phyloP scores from a whole-genome alignment of 2,888 invertebrate species.

The Pristionchus exspectatus region DNA sequence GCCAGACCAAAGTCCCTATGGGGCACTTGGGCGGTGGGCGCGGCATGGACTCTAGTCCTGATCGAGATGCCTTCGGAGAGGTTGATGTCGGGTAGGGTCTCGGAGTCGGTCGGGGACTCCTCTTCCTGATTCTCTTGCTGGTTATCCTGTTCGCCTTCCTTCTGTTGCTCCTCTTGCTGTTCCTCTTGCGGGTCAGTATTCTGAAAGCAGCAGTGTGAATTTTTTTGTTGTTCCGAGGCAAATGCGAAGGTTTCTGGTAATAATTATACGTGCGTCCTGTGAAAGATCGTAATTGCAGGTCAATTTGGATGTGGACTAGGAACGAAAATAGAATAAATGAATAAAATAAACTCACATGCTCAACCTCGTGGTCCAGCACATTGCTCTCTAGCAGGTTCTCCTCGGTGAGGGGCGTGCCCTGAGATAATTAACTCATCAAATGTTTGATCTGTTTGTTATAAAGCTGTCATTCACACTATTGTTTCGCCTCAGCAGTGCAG shows the following conservation, averaged over 20 bases:
- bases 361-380: not conserved
- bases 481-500: no score
- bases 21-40: conserved; percentile 26
- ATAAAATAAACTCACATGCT: not conserved
- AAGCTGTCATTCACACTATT: no score
- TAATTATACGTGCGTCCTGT: no score
- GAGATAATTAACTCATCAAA: not conserved
- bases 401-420: conserved; percentile 24
- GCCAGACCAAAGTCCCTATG: conserved; percentile 23
- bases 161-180: not conserved
- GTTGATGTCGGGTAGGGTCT: not conserved
- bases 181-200: not conserved
- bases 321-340: not conserved
- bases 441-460: no score
- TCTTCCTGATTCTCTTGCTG: not conserved
- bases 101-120: not conserved
- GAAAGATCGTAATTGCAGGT: no score
- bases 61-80: not conserved
- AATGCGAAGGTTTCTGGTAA: no score
- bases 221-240: no score
- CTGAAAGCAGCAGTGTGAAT: no score
- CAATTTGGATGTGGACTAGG: no score
- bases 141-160: no score
- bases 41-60: not conserved
- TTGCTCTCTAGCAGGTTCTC: conserved; percentile 32